A percentile compares a stretch with the other conserved stretches of the same genome.
These are phyloP conservation scores for Xenops minutus DNA, from an alignment of 2,797 vertebrate genomes.

Conservation along the genomic window DNA sequence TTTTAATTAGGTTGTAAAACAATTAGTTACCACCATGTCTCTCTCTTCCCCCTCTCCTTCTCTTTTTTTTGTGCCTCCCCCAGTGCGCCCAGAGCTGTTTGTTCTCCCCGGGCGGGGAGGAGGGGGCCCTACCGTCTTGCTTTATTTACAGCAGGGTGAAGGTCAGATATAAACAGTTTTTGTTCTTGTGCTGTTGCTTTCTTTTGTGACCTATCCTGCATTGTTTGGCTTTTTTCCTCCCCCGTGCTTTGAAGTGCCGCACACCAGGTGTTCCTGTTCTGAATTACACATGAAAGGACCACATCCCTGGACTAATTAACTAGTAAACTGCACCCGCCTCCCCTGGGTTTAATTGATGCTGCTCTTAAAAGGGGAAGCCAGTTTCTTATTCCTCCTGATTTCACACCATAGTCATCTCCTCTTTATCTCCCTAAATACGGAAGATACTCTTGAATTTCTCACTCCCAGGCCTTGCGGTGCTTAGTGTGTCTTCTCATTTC, in stretches of 20 bases:
- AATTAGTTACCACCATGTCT: slow-evolving; percentile 76
- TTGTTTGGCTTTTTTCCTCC: slow-evolving; percentile 76
- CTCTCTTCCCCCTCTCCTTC: slow-evolving; percentile 33
- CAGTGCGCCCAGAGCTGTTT: slow-evolving; percentile 68
- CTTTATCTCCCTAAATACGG: slow-evolving; percentile 62
- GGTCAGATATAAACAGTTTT: slow-evolving; percentile 78
- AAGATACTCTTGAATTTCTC: slow-evolving; percentile 60
- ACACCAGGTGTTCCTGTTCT: slow-evolving; percentile 84
- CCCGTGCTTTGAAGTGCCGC: slow-evolving; percentile 79
- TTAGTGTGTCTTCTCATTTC: slow-evolving; percentile 29
- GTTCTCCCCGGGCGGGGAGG: slow-evolving; percentile 63
- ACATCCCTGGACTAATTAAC: slow-evolving; percentile 84
- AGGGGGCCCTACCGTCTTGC: slow-evolving; percentile 56
- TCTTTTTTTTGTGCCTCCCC: slow-evolving; percentile 13
- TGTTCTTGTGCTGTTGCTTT: slow-evolving; percentile 73
- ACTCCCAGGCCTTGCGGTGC: neutral
- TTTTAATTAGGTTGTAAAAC: slow-evolving; percentile 83
- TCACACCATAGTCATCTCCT: slow-evolving; percentile 62
- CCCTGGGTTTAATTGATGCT: slow-evolving; percentile 80
- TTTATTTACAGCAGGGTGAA: slow-evolving; percentile 79
- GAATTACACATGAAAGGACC: slow-evolving; percentile 86
- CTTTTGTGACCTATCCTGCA: slow-evolving; percentile 76
- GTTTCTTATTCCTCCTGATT: slow-evolving; percentile 62
- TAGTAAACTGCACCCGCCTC: slow-evolving; percentile 79
- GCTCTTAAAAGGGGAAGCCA: slow-evolving; percentile 75